Conservation (phyloP, 37 sponge, comb jelly and placozoan genomes). For the Spongilla lacustris region DNA sequence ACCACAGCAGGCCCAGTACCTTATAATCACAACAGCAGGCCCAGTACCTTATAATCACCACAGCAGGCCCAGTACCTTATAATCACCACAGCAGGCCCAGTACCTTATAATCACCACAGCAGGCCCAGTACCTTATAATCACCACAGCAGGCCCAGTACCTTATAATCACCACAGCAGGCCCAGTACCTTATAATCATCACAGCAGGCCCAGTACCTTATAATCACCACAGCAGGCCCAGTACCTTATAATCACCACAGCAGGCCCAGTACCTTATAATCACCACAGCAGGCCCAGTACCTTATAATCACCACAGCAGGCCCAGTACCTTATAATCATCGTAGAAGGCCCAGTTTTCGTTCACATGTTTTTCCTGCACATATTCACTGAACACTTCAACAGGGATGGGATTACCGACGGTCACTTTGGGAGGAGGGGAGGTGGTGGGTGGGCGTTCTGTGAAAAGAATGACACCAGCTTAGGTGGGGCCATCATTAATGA, state of each 20-base stretch:
- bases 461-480: too few species aligned
- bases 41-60: neutral
- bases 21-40: neutral
- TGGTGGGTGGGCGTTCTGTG: constrained; percentile 2
- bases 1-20: neutral
- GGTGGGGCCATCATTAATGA: too few species aligned
- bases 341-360: constrained; percentile 69
- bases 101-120: neutral
- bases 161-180: neutral
- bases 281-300: neutral
- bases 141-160: neutral
- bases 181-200: neutral
- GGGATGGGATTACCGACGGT: constrained; percentile 28
- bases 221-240: neutral
- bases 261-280: neutral
- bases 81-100: neutral
- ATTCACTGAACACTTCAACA: constrained; percentile 19
- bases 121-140: neutral
- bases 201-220: neutral
- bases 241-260: neutral
- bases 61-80: neutral
- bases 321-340: constrained; percentile 66
- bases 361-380: constrained; percentile 48
- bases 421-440: neutral
- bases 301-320: neutral